Percentiles rank a stretch among this genome's conserved stretches.
These are phyloP conservation scores for Erinaceus europaeus DNA, from an alignment of 2,113 vertebrate species.

Conservation along the genomic window DNA sequence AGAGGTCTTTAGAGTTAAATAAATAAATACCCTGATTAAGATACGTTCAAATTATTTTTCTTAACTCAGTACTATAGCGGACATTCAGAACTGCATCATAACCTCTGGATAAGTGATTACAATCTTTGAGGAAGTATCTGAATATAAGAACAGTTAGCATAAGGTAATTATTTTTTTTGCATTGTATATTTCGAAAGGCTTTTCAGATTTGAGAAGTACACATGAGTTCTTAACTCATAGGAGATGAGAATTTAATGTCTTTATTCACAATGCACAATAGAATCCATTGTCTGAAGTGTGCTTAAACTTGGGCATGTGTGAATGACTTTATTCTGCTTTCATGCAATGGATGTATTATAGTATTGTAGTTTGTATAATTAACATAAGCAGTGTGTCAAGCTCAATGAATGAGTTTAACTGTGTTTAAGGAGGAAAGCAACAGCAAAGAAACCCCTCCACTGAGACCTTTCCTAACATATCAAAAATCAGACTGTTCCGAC, in stretches of 20 bases:
- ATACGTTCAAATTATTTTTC: neutral
- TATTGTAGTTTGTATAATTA: slow-evolving; percentile 64
- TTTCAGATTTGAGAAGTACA: slow-evolving; percentile 41
- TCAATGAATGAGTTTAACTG: neutral
- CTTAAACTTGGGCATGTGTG: slow-evolving; percentile 30
- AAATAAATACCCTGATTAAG: neutral
- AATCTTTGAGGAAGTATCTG: neutral
- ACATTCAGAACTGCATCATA: neutral
- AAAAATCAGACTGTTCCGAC: neutral
- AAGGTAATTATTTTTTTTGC: neutral
- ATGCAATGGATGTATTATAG: slow-evolving; percentile 37
- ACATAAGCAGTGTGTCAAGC: slow-evolving; percentile 21
- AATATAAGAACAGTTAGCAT: neutral
- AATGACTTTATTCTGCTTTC: slow-evolving; percentile 70
- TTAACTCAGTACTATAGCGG: neutral
- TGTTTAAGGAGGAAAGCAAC: neutral
- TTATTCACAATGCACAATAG: slow-evolving; percentile 58
- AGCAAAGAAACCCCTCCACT: neutral
- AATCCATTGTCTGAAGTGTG: neutral
- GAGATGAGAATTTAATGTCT: slow-evolving; percentile 39
- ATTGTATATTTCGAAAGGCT: slow-evolving; percentile 17
- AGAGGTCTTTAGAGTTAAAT: slow-evolving; percentile 8
- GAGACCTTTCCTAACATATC: neutral
- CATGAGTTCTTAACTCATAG: slow-evolving; percentile 44
- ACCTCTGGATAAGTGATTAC: neutral